Base-by-base conservation (phyloP, 2,888 invertebrate species). In the Crepidodera aurea region DNA sequence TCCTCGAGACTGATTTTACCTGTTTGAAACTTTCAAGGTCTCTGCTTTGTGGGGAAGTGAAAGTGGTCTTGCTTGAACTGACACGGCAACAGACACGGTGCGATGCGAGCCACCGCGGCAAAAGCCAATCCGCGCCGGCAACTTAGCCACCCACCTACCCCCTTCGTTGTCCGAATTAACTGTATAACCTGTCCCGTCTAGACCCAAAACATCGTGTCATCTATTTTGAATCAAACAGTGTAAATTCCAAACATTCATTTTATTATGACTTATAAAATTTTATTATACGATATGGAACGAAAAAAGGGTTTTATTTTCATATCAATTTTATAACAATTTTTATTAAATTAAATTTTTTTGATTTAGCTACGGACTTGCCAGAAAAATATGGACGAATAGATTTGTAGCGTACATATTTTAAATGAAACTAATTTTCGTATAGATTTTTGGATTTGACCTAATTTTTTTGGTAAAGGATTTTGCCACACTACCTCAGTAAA, bases 1-100 rank as follows among this genome's bases (percentile, higher is more conserved):
- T 80, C 80, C 80, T 81, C 80, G 80, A 81, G 80, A 81, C 80
- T 81, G 78, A 81, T 81, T 81, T 82, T 81, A 81, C 81, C 81
- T 81, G 80, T 80, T 81, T 80, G 75, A 78, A 79, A 79, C 78
- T 80, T 79, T 80, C 81, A 82, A 82, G 81, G 81, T 82, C 81
- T 75, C 73, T 75, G 78, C 80, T 81, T 80, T 79, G 79, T 80
- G 80, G 81, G 81, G 81, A 82, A 82, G 81, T 82, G 81, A 82
- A 82, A 82, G 81, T 82, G 79, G 79, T 81, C 78, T 80, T 80
- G 78, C 78, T 79, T 77, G 76, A 75, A 76, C 76, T 77, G 78
- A 79, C 78, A 77, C 77, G 72, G 75, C 73, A 73, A 73, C 73
- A 71, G 69, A 71, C 69, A 71, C 53, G 58, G 61, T 62, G 57